Evolutionary conservation across 1,140 invertebrate genomes (phyloP).

Genomic region (Eriocheir sinensis): DNA sequence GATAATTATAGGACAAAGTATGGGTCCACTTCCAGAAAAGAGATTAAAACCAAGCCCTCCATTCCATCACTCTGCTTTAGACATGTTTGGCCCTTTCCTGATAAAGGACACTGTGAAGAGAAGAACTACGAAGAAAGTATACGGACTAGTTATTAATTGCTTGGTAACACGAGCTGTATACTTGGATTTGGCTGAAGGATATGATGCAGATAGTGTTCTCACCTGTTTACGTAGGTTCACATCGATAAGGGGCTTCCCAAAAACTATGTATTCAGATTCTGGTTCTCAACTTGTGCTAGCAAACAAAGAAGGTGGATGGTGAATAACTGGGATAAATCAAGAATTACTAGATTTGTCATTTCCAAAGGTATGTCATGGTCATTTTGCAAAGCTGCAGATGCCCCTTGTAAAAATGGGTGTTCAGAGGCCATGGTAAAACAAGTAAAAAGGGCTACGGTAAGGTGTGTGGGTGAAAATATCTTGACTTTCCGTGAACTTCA

Average conservation of each 20-base stretch:
- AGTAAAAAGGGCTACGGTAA: neutral
- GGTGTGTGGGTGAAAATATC: neutral
- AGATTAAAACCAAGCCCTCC: conserved; percentile 40
- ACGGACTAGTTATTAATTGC: conserved; percentile 20
- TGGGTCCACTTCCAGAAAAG: conserved; percentile 19
- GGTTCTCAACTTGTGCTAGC: conserved; percentile 41
- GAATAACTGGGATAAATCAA: conserved; percentile 21
- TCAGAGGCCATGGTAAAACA: conserved; percentile 25
- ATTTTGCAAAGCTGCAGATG: conserved; percentile 50
- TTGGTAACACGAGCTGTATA: conserved; percentile 53
- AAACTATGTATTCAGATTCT: conserved; percentile 35
- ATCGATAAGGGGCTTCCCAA: neutral
- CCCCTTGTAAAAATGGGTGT: conserved; percentile 11
- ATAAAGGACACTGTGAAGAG: conserved; percentile 46
- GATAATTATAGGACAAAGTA: neutral
- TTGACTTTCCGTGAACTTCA: conserved; percentile 44
- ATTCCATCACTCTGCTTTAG: conserved; percentile 27
- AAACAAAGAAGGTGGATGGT: conserved; percentile 18
- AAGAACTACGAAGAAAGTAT: conserved; percentile 33
- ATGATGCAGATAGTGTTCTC: neutral
- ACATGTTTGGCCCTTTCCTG: conserved; percentile 35
- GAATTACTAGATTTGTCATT: neutral
- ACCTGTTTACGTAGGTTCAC: conserved; percentile 2
- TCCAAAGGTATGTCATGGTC: conserved; percentile 14
- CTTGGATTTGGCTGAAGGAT: conserved; percentile 50